These are phyloP conservation scores for Crossocerus cetratus DNA, from an alignment of 2,888 invertebrate genomes.

Conservation along the genomic window DNA sequence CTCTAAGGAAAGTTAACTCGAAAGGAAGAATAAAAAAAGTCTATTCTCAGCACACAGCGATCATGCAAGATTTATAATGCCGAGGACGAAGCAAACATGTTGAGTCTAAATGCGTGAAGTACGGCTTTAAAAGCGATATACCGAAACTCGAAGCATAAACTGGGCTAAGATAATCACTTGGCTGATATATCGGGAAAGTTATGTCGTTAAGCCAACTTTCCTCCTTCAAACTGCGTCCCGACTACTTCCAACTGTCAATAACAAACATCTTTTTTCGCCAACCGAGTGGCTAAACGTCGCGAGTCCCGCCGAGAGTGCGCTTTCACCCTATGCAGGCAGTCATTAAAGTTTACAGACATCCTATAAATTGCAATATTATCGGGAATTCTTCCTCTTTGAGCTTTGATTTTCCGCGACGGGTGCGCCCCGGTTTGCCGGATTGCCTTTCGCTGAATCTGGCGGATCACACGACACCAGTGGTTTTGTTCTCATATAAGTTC, in stretches of 20 bases:
- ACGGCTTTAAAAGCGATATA: slow-evolving; percentile 11
- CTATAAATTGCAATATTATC: too few relatives aligned
- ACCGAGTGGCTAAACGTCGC: slow-evolving; percentile 23
- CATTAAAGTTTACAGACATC: too few relatives aligned
- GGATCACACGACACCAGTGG: too few relatives aligned
- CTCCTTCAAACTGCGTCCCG: slow-evolving; percentile 25
- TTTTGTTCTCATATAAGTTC: too few relatives aligned
- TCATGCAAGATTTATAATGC: not conserved
- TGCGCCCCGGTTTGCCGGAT: too few relatives aligned
- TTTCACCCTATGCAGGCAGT: too few relatives aligned
- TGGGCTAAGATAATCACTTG: slow-evolving; percentile 34
- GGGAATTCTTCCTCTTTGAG: too few relatives aligned
- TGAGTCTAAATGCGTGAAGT: not conserved
- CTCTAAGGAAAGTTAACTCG: too few relatives aligned
- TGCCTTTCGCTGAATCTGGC: too few relatives aligned
- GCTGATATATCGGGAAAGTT: slow-evolving; percentile 42
- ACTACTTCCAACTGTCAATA: slow-evolving; percentile 46
- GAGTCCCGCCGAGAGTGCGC: slow-evolving; percentile 9
- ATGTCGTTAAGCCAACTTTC: slow-evolving; percentile 30
- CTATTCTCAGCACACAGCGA: too few relatives aligned
- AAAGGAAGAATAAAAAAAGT: too few relatives aligned
- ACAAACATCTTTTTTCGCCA: slow-evolving; percentile 16
- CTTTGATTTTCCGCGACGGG: too few relatives aligned
- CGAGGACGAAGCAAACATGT: not conserved
- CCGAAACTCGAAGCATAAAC: slow-evolving; percentile 24